These are phyloP conservation scores for Tachyglossus aculeatus DNA, from an alignment of 2,797 vertebrate genomes.

Conservation along the genomic window DNA sequence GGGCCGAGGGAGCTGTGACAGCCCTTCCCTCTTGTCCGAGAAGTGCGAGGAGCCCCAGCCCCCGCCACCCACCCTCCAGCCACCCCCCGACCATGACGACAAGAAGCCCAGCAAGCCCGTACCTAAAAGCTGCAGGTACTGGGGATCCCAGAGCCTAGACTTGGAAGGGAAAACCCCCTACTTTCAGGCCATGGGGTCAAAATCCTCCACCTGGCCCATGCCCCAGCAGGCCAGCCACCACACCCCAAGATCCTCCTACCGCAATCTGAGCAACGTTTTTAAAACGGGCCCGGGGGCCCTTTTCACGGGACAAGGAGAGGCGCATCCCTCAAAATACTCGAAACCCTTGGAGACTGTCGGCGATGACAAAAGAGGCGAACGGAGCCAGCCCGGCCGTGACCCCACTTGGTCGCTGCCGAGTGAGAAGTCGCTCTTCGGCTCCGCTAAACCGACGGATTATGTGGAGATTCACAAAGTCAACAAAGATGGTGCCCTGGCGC, in stretches of 20 bases:
- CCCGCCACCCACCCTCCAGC: slow-evolving; percentile 32
- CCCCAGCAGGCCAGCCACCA: slow-evolving; percentile 68
- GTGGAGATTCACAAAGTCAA: slow-evolving; percentile 88
- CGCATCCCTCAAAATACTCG: slow-evolving; percentile 20
- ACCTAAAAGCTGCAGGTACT: slow-evolving; percentile 13
- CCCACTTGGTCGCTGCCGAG: slow-evolving; percentile 38
- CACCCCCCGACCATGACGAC: slow-evolving; percentile 12
- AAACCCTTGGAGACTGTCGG: slow-evolving; percentile 31
- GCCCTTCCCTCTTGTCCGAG: slow-evolving; percentile 85
- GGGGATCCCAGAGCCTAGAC: slow-evolving; percentile 14
- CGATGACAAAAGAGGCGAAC: slow-evolving; percentile 4
- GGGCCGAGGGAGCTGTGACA: slow-evolving; percentile 90
- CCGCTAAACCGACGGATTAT: slow-evolving; percentile 76
- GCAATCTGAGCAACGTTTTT: slow-evolving; percentile 67
- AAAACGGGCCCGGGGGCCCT: slow-evolving; percentile 39
- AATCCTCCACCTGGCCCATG: slow-evolving; percentile 80
- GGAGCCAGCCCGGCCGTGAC: slow-evolving; percentile 47
- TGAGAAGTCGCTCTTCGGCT: slow-evolving; percentile 40
- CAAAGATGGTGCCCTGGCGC: slow-evolving; percentile 75
- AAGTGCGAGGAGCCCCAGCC: slow-evolving; percentile 70
- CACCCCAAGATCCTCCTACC: slow-evolving; percentile 68
- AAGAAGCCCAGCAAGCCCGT: slow-evolving; percentile 43
- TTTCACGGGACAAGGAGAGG: slow-evolving; percentile 54
- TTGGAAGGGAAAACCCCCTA: slow-evolving; percentile 28
- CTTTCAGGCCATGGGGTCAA: slow-evolving; percentile 57